Evolutionary conservation across 2,113 vertebrate genomes (phyloP).

Genomic region (Asarcornis scutulata): DNA sequence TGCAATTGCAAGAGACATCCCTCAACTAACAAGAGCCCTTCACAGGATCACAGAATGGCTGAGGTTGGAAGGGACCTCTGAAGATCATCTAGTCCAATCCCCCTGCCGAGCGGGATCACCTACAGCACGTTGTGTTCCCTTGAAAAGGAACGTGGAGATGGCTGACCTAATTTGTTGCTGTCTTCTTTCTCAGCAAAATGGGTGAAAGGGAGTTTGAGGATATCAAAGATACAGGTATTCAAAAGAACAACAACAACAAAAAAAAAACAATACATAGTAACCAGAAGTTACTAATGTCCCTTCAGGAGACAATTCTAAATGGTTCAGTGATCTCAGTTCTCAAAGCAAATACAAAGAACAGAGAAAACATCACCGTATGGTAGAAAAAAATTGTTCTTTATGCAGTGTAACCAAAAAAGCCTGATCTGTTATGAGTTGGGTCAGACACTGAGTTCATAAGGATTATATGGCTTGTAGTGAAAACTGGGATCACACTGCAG

Average conservation of each 20-base stretch:
- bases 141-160: background rate
- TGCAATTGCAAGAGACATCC: background rate
- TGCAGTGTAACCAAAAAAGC: background rate
- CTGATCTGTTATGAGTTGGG: background rate
- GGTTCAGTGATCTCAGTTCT: background rate
- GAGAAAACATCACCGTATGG: background rate
- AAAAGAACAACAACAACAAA: background rate
- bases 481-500: background rate
- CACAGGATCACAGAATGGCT: background rate
- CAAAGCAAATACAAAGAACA: background rate
- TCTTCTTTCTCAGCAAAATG: background rate
- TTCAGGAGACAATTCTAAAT: background rate
- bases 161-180: background rate
- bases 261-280: background rate
- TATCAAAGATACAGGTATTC: background rate
- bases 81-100: too few species aligned
- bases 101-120: too few species aligned
- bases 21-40: background rate
- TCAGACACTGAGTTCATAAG: background rate
- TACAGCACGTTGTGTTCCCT: too few species aligned
- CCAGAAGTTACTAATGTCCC: fast-evolving
- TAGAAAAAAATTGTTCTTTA: background rate
- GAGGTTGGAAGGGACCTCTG: too few species aligned
- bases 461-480: background rate
- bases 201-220: background rate